Base-by-base conservation (phyloP, 2,113 vertebrate genomes). In the Macrotus californicus region DNA sequence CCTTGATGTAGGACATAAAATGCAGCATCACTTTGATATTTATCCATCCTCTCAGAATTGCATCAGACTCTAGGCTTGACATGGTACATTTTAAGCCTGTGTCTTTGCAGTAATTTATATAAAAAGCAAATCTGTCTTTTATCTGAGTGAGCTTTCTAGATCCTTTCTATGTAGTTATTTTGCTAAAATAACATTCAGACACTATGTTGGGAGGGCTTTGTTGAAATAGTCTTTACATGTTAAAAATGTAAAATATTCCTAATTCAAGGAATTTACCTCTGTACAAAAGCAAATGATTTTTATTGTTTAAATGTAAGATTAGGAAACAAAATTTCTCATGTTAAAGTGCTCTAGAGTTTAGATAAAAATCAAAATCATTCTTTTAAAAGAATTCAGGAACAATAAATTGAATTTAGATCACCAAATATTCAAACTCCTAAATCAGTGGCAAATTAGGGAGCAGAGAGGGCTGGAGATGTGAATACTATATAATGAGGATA, bases 401-500 rank as follows among this genome's bases (percentile, higher is more conserved):
- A 36, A 12, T 93, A 93, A 59, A 94, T 96, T 81, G 41, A 88
- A 94, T 97, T 96, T 89, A 73, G 91, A 94, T 59, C 43, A 90
- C 22, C 81, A 93, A 77, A 87, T 96, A 95, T 75, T 91, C 96
- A 43, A 12, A 73, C 90, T 73, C 41, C 54, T 96, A 95, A 67
- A 93, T 97, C 89, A 91, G 0, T 80, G 54, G 76, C 86, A 97
- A 93, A 94, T 96, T 77, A 85, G 93, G 39, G 91, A 93, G 67
- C 85, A 96, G 95, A 61, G 86, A 82, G 83, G 75, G 48, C 67
- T 79, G 72, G 56, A 82, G 92, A 96, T 97, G 97, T 98, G 90
- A 96, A 94, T 94, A 66, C 95, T 96, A 94, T 69, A 79, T 96
- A 97, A 97, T 97, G 94, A 96, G 93, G 46, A 97, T 98, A 97